Conservation (phyloP, 2,888 invertebrate genomes). For the Megaustenia siamemsis region DNA sequence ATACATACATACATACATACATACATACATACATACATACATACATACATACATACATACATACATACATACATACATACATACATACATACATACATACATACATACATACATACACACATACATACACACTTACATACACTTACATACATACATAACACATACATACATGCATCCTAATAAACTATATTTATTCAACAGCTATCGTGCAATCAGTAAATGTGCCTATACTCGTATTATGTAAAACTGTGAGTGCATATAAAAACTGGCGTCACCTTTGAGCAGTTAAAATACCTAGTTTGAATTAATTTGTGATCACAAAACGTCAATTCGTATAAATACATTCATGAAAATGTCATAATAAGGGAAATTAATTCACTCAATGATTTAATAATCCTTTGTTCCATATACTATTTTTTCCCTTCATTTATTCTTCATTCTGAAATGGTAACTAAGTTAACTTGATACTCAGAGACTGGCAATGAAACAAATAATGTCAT, state of each 20-base stretch:
- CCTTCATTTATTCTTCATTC: not conserved
- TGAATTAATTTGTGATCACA: no score
- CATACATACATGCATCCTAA: no score
- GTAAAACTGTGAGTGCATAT: not conserved
- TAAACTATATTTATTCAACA: not conserved
- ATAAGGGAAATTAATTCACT: not conserved
- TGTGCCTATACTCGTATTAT: not conserved
- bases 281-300: no score
- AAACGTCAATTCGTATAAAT: no score
- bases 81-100: not conserved
- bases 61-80: not conserved
- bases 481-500: no score
- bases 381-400: not conserved
- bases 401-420: not conserved
- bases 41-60: not conserved
- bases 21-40: not conserved
- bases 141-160: no score
- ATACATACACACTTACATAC: no score
- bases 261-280: no score
- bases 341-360: no score
- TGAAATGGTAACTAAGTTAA: not conserved
- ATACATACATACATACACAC: not conserved
- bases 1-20: not conserved
- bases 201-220: not conserved
- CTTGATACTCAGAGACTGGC: no score